phyloP scores from a whole-genome alignment of 2,888 invertebrate genomes.

The Sesia bembeciformis region DNA sequence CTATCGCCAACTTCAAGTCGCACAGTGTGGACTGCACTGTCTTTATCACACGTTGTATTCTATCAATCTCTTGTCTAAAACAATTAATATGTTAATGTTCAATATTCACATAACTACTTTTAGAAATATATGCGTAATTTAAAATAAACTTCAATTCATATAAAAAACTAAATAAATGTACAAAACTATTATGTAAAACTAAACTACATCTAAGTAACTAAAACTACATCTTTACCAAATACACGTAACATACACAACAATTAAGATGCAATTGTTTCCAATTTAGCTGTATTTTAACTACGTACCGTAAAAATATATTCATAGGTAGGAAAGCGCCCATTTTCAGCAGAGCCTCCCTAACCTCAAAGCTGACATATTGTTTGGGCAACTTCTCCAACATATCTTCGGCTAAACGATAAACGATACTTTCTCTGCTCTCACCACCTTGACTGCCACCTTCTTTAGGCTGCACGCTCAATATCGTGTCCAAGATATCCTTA shows the following conservation, averaged over 20 bases:
- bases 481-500: constrained; percentile 93
- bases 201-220: too few relatives aligned
- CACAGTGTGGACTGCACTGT: constrained; percentile 85
- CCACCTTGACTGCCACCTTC: constrained; percentile 93
- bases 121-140: neutral
- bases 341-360: constrained; percentile 88
- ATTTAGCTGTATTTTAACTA: neutral
- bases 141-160: neutral
- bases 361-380: constrained; percentile 92
- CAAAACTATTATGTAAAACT: too few relatives aligned
- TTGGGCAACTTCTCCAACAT: constrained; percentile 87
- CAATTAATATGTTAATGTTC: neutral
- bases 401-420: constrained; percentile 93
- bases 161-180: too few relatives aligned
- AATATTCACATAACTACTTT: neutral
- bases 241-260: too few relatives aligned
- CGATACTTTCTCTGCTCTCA: constrained; percentile 93
- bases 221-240: neutral
- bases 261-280: too few relatives aligned
- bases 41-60: constrained; percentile 91
- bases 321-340: constrained; percentile 96
- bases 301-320: constrained; percentile 90
- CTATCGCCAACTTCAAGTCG: constrained; percentile 95
- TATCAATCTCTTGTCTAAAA: constrained; percentile 81
- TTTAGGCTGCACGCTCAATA: constrained; percentile 97